These are phyloP conservation scores for Mylabris sibirica DNA, from an alignment of 2,888 invertebrate genomes.

Conservation along the genomic window DNA sequence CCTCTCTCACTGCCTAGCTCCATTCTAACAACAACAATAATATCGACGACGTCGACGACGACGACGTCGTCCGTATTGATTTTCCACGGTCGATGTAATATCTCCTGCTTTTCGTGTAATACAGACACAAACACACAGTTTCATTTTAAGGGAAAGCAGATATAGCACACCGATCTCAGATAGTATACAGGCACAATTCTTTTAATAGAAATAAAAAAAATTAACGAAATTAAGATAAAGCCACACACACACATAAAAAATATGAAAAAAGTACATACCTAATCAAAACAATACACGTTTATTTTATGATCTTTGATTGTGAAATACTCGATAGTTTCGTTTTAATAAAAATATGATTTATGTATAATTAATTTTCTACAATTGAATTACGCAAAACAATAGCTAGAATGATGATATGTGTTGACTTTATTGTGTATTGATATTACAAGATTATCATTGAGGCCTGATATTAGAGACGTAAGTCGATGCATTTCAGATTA, in stretches of 20 bases:
- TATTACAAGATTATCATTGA: background rate
- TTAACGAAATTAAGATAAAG: background rate
- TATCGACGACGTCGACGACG: background rate
- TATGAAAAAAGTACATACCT: too few species aligned
- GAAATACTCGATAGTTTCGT: background rate
- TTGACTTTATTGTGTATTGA: background rate
- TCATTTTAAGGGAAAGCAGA: slow-evolving; percentile 19
- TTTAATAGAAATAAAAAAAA: background rate
- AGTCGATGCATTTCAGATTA: background rate
- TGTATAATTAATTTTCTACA: slow-evolving; percentile 4
- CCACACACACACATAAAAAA: too few species aligned
- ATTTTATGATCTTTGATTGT: background rate
- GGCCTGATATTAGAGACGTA: background rate
- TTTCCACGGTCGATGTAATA: slow-evolving; percentile 36
- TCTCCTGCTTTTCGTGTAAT: slow-evolving; percentile 17
- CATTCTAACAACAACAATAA: slow-evolving; percentile 34
- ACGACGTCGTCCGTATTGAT: slow-evolving; percentile 34
- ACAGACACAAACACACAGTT: slow-evolving; percentile 26
- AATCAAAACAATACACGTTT: background rate
- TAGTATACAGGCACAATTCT: background rate
- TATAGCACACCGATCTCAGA: background rate
- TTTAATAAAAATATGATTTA: slow-evolving; percentile 4
- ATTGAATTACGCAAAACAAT: background rate
- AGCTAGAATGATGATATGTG: slow-evolving; percentile 2
- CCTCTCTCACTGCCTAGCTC: slow-evolving; percentile 35